A percentile compares a stretch with the other conserved stretches of the same genome.
phyloP scores from a whole-genome alignment of 2,797 vertebrate genomes.

The Brotula barbata region DNA sequence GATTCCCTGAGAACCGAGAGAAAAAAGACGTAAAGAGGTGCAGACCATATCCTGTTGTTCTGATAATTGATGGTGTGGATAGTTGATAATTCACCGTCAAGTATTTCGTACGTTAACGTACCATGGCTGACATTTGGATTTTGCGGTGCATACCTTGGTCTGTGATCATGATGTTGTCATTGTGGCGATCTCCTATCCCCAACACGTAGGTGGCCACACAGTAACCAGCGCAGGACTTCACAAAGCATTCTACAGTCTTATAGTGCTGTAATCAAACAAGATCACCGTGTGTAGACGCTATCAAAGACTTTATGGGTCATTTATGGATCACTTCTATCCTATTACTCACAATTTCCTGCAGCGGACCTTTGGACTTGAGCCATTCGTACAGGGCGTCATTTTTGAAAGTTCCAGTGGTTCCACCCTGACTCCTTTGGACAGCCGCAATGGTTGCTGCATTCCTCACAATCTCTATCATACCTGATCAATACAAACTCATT shows the following conservation, averaged over 20 bases:
- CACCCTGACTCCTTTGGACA: constrained; percentile 73
- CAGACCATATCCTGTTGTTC: too few relatives aligned
- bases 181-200: constrained; percentile 84
- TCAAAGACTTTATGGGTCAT: too few relatives aligned
- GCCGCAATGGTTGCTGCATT: constrained; percentile 78
- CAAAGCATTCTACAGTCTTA: constrained; percentile 77
- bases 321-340: background rate
- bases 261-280: constrained; percentile 67
- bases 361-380: constrained; percentile 74
- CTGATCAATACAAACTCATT: constrained; percentile 52
- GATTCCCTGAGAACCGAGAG: constrained; percentile 71
- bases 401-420: constrained; percentile 72
- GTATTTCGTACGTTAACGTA: too few relatives aligned
- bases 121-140: background rate
- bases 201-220: constrained; percentile 83
- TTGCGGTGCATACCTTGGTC: constrained; percentile 68
- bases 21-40: too few relatives aligned
- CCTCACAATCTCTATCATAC: constrained; percentile 83
- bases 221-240: constrained; percentile 83
- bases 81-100: too few relatives aligned
- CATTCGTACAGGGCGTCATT: constrained; percentile 81
- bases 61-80: too few relatives aligned
- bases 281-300: background rate
- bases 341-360: constrained; percentile 78
- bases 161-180: constrained; percentile 86